Conservation (phyloP, 2,888 invertebrate species). For the Anthophora plumipes region DNA sequence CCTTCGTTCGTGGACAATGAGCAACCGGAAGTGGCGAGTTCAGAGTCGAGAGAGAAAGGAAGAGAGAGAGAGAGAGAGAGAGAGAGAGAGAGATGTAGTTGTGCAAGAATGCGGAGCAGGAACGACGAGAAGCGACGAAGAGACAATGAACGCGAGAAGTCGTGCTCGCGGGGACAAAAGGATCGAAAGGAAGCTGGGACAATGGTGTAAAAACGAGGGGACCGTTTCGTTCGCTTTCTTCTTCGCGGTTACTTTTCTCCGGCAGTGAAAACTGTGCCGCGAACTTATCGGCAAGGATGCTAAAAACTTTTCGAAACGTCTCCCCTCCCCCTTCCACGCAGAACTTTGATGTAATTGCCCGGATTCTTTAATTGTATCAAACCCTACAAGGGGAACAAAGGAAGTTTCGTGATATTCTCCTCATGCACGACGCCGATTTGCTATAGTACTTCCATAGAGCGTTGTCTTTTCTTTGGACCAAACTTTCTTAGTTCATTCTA, state of each 20-base stretch:
- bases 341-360: slow-evolving; percentile 15
- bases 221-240: slow-evolving; percentile 27
- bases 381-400: too few species aligned
- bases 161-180: slow-evolving; percentile 44
- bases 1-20: slow-evolving; percentile 39
- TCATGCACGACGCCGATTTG: too few species aligned
- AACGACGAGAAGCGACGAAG: slow-evolving; percentile 17
- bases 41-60: background rate
- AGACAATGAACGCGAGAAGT: slow-evolving; percentile 51
- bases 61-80: background rate
- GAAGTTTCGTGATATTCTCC: too few species aligned
- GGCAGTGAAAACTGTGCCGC: slow-evolving; percentile 16
- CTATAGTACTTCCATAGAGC: too few species aligned
- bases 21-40: slow-evolving; percentile 39
- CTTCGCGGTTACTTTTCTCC: slow-evolving; percentile 37
- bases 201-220: slow-evolving; percentile 39
- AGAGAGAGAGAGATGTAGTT: background rate
- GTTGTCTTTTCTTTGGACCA: too few species aligned
- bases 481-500: too few species aligned
- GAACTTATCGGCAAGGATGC: slow-evolving; percentile 25
- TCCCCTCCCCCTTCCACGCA: too few species aligned
- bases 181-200: slow-evolving; percentile 43
- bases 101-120: slow-evolving; percentile 33
- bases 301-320: slow-evolving; percentile 24
- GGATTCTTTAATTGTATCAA: slow-evolving; percentile 5